A percentile compares a stretch with the other conserved stretches of the same genome.
Conservation (phyloP, 2,888 invertebrate genomes). For the Agonum fuliginosum region DNA sequence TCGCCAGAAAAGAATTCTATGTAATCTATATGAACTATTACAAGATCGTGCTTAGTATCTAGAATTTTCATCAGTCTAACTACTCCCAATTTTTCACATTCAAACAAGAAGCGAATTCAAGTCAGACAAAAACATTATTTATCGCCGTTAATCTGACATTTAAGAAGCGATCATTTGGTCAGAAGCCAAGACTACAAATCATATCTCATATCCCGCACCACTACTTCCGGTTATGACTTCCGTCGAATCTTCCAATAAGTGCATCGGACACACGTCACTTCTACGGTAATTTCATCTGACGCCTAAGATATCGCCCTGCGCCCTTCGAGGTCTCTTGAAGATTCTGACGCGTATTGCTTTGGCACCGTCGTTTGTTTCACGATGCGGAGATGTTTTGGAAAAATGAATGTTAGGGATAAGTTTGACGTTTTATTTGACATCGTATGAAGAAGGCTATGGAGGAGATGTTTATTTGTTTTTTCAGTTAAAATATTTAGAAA, state of each 20-base stretch:
- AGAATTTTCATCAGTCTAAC: not conserved
- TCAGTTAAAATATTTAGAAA: no score
- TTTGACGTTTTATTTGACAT: conserved; percentile 27
- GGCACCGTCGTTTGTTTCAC: conserved; percentile 27
- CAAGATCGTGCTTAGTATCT: no score
- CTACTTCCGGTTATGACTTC: not conserved
- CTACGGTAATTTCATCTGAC: conserved; percentile 50
- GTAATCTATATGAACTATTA: no score
- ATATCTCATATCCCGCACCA: not conserved
- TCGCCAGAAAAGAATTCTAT: no score
- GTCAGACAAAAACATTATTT: not conserved
- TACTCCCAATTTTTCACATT: not conserved
- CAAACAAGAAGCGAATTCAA: not conserved
- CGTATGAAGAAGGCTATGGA: not conserved
- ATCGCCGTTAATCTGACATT: conserved; percentile 44
- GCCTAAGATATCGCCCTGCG: not conserved
- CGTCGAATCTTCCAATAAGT: conserved; percentile 35
- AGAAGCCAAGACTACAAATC: conserved; percentile 41
- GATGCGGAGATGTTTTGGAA: not conserved
- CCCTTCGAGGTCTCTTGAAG: conserved; percentile 17
- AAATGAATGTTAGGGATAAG: conserved; percentile 19
- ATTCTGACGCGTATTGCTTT: not conserved
- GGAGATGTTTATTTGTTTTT: conserved; percentile 6
- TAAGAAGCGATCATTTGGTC: conserved; percentile 45
- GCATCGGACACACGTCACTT: conserved; percentile 48